Evolutionary conservation across 2,888 invertebrate species (phyloP), one percentile per base, ranked within the genome.

Genomic region (Cistogaster globosa): DNA sequence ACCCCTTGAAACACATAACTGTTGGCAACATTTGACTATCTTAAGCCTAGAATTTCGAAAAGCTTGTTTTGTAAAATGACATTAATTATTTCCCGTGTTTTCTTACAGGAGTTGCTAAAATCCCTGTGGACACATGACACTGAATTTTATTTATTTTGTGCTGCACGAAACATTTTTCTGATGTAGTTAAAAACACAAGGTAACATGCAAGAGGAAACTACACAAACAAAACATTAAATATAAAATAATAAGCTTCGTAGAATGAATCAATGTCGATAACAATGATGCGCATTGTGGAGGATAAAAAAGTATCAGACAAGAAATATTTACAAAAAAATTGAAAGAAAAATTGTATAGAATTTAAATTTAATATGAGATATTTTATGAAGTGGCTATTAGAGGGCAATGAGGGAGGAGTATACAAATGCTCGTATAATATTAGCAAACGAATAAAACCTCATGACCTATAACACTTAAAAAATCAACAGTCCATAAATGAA

Each of bases 381-480:
- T n/a, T 71, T 38, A 38, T 65, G 77, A 63, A 32, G 22, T 48
- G 38, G 38, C 38, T 68, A 32, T 51, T 9, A 38, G 60, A 12
- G 62, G 63, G 26, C 8, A 58, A 71, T 18, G 22, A 20, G 36
- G 38, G 12, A 42, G 12, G 16, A 58, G 16, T 48, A 32, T 45
- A 32, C 12, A 55, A 32, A 62, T 63, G 38, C 20, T 72, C 22
- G 57, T 26, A 55, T 67, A 58, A 53, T 68, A 58, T 63, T 65
- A 38, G 81, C 57, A 65, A 82, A 65, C 65, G 69, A 85, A 75
- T 82, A 82, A 78, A 84, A 75, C 63, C 82, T 78, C 85, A 78
- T 85, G 85, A 85, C 85, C 85, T 85, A 78, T 85, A 82, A 85
- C 85, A 82, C 78, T 82, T 82, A 51, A 69, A 72, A 85, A 85